These are phyloP conservation scores for Xiphophorus couchianus DNA, from an alignment of 2,113 vertebrate genomes.

Conservation along the genomic window DNA sequence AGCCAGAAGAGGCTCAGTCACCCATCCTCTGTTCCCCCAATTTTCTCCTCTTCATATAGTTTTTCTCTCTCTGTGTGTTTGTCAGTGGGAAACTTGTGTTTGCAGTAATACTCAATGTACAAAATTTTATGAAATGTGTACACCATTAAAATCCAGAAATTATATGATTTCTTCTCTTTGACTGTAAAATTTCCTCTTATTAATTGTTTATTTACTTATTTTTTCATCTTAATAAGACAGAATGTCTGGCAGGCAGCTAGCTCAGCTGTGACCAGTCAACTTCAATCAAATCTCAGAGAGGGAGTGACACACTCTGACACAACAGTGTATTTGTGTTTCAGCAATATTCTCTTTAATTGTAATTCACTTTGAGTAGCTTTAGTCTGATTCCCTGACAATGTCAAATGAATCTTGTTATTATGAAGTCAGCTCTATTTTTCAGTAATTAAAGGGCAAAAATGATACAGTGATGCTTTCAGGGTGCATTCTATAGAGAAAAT, in stretches of 20 bases:
- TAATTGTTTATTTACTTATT: constrained; percentile 6
- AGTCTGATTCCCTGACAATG: background rate
- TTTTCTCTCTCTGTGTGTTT: constrained; percentile 21
- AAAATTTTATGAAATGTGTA: constrained; percentile 1
- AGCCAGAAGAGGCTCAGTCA: constrained; percentile 19
- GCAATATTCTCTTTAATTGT: background rate
- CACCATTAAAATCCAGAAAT: constrained; percentile 44
- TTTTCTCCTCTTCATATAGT: constrained; percentile 33
- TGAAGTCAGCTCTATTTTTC: background rate
- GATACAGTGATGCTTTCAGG: background rate
- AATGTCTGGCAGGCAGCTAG: constrained; percentile 45
- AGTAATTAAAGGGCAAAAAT: background rate
- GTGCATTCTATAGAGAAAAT: background rate
- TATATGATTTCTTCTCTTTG: background rate
- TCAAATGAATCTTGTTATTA: background rate
- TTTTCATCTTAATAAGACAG: constrained; percentile 7
- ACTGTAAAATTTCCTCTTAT: background rate
- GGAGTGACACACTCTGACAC: constrained; percentile 40
- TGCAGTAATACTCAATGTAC: constrained; percentile 48
- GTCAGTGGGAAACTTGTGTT: constrained; percentile 52
- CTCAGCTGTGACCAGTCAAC: constrained; percentile 69
- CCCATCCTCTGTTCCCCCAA: background rate
- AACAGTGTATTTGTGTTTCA: constrained; percentile 12
- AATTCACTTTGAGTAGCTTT: too few species aligned
- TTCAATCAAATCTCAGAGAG: constrained; percentile 39